Conservation (phyloP, 1,140 invertebrate species). For the Cecropterus lyciades region DNA sequence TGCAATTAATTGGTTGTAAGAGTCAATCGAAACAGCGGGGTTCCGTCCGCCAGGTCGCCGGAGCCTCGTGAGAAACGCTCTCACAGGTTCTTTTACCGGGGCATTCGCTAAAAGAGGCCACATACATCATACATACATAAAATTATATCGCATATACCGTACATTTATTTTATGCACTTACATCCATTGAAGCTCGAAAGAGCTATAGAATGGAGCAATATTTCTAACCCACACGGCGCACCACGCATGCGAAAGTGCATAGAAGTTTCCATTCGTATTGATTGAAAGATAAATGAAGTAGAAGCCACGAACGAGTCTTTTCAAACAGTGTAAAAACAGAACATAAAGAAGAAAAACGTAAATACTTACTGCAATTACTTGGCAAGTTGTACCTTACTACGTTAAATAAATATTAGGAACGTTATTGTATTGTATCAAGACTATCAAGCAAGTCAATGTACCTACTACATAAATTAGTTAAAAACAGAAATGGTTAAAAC, state of each 20-base stretch:
- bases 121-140: slow-evolving; percentile 13
- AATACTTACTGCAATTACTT: no score
- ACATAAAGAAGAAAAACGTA: no score
- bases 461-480: no score
- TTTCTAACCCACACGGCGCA: slow-evolving; percentile 27
- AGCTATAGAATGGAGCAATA: slow-evolving; percentile 28
- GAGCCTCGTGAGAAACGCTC: slow-evolving; percentile 54
- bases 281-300: slow-evolving; percentile 1
- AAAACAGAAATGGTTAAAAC: no score
- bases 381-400: no score
- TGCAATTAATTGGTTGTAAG: slow-evolving; percentile 48
- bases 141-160: slow-evolving; percentile 4
- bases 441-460: no score
- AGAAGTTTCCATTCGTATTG: slow-evolving; percentile 16
- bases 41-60: slow-evolving; percentile 30
- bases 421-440: no score
- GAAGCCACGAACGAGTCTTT: not conserved
- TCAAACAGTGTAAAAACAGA: not conserved
- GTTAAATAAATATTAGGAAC: no score
- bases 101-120: slow-evolving; percentile 1
- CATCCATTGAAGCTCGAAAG: slow-evolving; percentile 18
- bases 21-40: slow-evolving; percentile 58
- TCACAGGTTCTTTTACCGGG: slow-evolving; percentile 34
- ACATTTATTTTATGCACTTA: slow-evolving; percentile 16
- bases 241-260: slow-evolving; percentile 27